Evolutionary conservation across 2,888 invertebrate genomes (phyloP), one percentile per base, ranked within the genome.

Genomic region (Cenopis cana): DNA sequence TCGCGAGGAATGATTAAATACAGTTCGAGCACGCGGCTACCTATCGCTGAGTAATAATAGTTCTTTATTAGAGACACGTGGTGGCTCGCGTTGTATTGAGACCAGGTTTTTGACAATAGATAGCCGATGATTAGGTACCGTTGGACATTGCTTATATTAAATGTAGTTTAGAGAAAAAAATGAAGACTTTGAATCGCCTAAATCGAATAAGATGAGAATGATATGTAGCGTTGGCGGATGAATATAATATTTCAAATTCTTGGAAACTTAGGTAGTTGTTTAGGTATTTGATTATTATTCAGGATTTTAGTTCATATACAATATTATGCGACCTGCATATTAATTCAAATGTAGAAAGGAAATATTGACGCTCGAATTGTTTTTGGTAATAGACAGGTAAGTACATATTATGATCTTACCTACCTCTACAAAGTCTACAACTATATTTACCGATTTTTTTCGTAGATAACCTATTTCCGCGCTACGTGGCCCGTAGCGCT

Each of bases 1-100:
- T 88, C 90, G 90, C 91, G 89, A 85, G 88, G 89, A 90, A 91
- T 92, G 92, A 93, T 93, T 93, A 93, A 71, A 93, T 92, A 93
- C 93, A 93, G 92, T 93, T 93, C 91, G 89, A 91, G 90, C 88
- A 88, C 88, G 90, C 89, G 84, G 89, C 91, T 91, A 88, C 91
- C 89, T 88, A 86, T 84, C 85, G 79, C 84, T 81, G 77, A 79
- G 82, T 90, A 89, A 91, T 92, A 91, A 91, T 91, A 88, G 89
- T 85, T 86, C 88, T 89, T 90, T 89, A 86, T 91, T 87, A 85
- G 84, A 84, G 87, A 89, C 93, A 90, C 92, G 93, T 92, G 92
- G 91, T 82, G 85, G 81, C 78, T 72, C 72, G 65, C 46, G 17
- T n/a, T 24, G 46, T 38, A 29, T 60, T 38, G 56, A 52, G 36